Base-by-base conservation (phyloP, 2,888 invertebrate genomes). In the Drosophila kuntzei region DNA sequence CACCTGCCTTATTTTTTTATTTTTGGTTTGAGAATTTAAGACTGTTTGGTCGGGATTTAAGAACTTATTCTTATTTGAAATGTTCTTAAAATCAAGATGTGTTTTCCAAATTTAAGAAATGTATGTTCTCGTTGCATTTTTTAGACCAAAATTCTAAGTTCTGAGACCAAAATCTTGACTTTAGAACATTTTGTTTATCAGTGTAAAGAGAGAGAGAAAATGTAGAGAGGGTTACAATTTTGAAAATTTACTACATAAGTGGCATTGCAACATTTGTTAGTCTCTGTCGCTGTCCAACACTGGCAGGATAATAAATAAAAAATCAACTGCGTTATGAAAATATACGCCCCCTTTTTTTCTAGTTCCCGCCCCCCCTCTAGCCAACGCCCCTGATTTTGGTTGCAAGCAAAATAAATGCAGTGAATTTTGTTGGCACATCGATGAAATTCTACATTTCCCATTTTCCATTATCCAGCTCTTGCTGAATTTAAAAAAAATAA, bases 321-420 rank as follows among this genome's bases (percentile, higher is more conserved):
- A 63, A 62, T 59, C 68, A 72, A 73, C 39, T 66, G 65, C 47
- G 59, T 65, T 76, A 71, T 75, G 75, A 61, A 74, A 70, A 57
- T 61, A 39, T 27, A 41, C 39, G 6, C 4, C 16, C 29, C 39
- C 2, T 27, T 20, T 16, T 11, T 9, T n/a, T 49, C 14, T n/a
- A 2, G 25, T 25, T 14, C 0, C 0, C 32, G n/a, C n/a, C 3
- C 5, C 3, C 6, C 7, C 2, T 14, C 14, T 43, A n/a, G n/a
- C 20, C 25, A 0, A 12, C 51, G 22, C 11, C 34, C 11, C 20
- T 57, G 44, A 12, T 5, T 4, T 9, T 39, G 4, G 11, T 16
- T 16, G 32, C 55, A 41, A 49, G 7, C 34, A 57, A 58, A 49
- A 68, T 72, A 67, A 67, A 69, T 65, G 63, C 53, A 58, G 58